phyloP scores from a whole-genome alignment of 2,888 invertebrate species.

The Drosophila aldrichi region DNA sequence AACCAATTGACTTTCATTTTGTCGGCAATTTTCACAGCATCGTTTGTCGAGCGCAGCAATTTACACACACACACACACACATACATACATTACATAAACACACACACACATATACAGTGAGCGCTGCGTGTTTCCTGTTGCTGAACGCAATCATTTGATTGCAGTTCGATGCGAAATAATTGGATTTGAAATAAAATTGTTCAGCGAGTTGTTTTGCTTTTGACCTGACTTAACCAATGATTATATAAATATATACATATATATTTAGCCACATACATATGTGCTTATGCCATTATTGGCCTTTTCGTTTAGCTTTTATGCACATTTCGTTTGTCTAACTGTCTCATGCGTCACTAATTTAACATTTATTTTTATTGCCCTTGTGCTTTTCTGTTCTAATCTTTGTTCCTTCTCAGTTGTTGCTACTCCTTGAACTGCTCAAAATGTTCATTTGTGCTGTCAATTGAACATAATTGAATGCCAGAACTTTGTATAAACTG shows the following conservation, averaged over 20 bases:
- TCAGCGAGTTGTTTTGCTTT: constrained; percentile 53
- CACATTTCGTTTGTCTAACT: constrained; percentile 46
- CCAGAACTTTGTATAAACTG: background rate
- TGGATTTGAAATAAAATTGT: constrained; percentile 82
- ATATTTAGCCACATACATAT: background rate
- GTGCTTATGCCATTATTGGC: constrained; percentile 38
- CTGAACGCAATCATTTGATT: constrained; percentile 82
- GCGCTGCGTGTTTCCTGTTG: constrained; percentile 62
- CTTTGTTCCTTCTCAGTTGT: constrained; percentile 34
- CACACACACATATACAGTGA: constrained; percentile 22
- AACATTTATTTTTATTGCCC: constrained; percentile 66
- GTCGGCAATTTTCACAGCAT: constrained; percentile 71
- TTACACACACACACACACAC: constrained; percentile 30
- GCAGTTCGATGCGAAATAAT: constrained; percentile 82
- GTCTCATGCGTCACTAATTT: constrained; percentile 71
- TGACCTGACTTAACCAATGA: constrained; percentile 35
- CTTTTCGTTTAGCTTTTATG: constrained; percentile 56
- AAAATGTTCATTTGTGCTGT: constrained; percentile 4
- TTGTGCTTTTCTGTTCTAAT: constrained; percentile 42
- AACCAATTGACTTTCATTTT: constrained; percentile 79
- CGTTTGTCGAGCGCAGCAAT: constrained; percentile 49
- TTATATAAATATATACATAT: background rate
- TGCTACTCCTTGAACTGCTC: background rate
- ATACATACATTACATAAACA: constrained; percentile 4
- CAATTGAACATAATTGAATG: constrained; percentile 7